Evolutionary conservation across 2,113 vertebrate genomes (phyloP).

Genomic region (Antechinus stuartii): DNA sequence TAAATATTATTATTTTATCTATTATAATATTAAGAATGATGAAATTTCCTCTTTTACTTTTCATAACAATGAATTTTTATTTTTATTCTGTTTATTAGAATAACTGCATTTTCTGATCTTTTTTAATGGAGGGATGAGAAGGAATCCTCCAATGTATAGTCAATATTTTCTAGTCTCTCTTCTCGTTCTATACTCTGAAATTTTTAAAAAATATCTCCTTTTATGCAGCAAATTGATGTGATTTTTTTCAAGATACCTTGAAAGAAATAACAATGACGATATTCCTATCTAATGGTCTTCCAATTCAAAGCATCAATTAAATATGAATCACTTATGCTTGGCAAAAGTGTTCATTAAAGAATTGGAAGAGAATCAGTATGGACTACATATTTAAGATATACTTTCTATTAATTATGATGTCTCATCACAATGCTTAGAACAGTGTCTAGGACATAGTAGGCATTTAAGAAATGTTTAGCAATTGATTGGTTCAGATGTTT

Average conservation of each 20-base stretch:
- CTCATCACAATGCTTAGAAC: neutral
- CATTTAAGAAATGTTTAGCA: neutral
- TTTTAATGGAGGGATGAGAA: too few species aligned
- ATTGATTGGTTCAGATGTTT: neutral
- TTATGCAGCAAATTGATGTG: neutral
- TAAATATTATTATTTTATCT: too few species aligned
- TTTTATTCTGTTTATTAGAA: too few species aligned
- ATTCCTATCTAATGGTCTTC: neutral
- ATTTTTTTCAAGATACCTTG: neutral
- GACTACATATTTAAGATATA: neutral
- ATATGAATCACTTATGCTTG: neutral
- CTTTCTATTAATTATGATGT: neutral
- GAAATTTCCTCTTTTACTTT: too few species aligned
- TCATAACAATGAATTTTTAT: too few species aligned
- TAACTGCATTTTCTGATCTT: too few species aligned
- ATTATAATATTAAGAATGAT: too few species aligned
- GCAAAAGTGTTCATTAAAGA: neutral
- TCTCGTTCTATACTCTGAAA: too few species aligned
- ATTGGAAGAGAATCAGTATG: neutral
- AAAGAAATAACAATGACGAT: neutral
- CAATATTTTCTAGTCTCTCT: too few species aligned
- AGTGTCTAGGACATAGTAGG: neutral
- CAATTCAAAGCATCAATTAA: neutral
- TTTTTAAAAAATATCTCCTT: neutral
- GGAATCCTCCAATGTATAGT: too few species aligned